phyloP scores from a whole-genome alignment of 2,888 invertebrate species.

The Cordilura impudica region DNA sequence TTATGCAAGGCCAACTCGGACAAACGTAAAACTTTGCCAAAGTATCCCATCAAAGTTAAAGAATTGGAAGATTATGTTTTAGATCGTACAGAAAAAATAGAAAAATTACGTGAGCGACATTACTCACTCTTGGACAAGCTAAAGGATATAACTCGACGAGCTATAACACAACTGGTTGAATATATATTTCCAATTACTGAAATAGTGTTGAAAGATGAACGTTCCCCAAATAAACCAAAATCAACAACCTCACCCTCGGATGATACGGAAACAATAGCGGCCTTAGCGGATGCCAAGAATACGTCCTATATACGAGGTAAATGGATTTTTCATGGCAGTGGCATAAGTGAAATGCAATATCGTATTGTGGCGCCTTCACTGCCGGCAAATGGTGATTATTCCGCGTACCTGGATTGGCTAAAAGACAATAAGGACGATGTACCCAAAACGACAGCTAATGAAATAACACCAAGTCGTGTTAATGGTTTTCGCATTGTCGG shows the following conservation, averaged over 20 bases:
- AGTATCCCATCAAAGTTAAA: constrained; percentile 82
- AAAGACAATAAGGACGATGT: constrained; percentile 78
- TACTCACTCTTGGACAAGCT: constrained; percentile 79
- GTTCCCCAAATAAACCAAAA: constrained; percentile 62
- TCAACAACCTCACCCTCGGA: constrained; percentile 32
- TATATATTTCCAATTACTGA: constrained; percentile 84
- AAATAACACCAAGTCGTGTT: constrained; percentile 81
- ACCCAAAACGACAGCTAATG: constrained; percentile 77
- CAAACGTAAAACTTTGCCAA: constrained; percentile 80
- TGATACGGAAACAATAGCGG: constrained; percentile 78
- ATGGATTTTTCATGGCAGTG: constrained; percentile 83
- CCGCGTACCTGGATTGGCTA: constrained; percentile 88
- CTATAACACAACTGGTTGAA: constrained; percentile 82
- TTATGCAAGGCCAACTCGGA: constrained; percentile 76
- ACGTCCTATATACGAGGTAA: constrained; percentile 88
- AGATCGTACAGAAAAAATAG: constrained; percentile 79
- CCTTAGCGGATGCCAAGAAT: constrained; percentile 86
- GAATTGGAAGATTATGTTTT: constrained; percentile 81
- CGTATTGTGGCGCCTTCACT: constrained; percentile 90
- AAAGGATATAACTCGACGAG: constrained; percentile 80
- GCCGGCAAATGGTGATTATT: constrained; percentile 90
- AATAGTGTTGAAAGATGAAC: constrained; percentile 74
- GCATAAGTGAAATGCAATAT: constrained; percentile 84
- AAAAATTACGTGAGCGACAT: constrained; percentile 79
- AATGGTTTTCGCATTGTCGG: constrained; percentile 87